Evolutionary conservation across 2,797 vertebrate genomes (phyloP), one percentile per base, ranked within the genome.

Genomic region (Schizothorax lantsangensis): DNA sequence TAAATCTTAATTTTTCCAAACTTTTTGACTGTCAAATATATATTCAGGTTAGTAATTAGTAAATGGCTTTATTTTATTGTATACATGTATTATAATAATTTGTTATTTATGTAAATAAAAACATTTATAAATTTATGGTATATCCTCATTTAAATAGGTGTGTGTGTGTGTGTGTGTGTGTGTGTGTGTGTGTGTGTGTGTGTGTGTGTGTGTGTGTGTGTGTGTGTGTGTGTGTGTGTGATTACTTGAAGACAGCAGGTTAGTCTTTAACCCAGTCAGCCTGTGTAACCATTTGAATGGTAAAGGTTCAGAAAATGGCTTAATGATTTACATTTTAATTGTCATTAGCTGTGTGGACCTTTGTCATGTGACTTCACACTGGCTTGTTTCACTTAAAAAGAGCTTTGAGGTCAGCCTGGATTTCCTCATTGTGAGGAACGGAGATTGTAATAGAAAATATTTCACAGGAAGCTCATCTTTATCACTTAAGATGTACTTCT

Each of bases 291-390:
- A 30, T 86, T 47, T 62, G 21, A 81, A 81, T 81, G 84, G 68
- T 74, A 62, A 62, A 4, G 64, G 62, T 85, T 52, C 14, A 86
- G 69, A 81, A 30, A 81, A 38, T 47, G 40, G 84, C 54, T 86
- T 86, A 81, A 81, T 80, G 17, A 88, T 84, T 88, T 87, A 88
- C 66, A 88, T 88, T 49, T 75, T 72, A 84, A 85, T 80, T 80
- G 47, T 11, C 77, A 72, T 62, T 15, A 73, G 52, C 49, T 79
- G 23, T 45, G 66, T 62, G 26, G 49, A 72, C 75, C 47, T 84
- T 73, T 80, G 52, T 80, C 84, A 85, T 57, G 75, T 85, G 84
- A 80, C 77, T 72, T 84, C 36, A 33, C 54, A 19, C 43, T 9
- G 47, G 45, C 66, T 45, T 54, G 30, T 40, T 45, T 73, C 14